A percentile compares a stretch with the other conserved stretches of the same genome.
Conservation (phyloP, 2,888 invertebrate genomes). For the Taphrorychus bicolor region DNA sequence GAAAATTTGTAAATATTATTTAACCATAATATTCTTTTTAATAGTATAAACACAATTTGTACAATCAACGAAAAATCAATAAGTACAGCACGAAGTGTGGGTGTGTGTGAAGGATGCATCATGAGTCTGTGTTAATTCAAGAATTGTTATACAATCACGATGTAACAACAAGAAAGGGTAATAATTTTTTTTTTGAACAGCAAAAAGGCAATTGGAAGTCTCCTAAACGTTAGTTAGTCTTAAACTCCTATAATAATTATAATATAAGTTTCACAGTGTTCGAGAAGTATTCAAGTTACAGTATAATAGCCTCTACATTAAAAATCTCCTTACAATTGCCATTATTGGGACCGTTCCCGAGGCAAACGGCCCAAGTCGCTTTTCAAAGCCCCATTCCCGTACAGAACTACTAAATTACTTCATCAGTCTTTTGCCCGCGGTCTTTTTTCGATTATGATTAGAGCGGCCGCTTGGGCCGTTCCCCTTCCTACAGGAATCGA, state of each 20-base stretch:
- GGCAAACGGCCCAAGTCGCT: neutral
- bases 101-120: conserved; percentile 66
- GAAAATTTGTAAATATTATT: conserved; percentile 47
- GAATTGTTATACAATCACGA: neutral
- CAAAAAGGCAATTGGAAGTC: conserved; percentile 4
- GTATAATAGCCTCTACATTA: neutral
- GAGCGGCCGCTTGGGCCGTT: too few species aligned
- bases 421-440: neutral
- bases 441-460: too few species aligned
- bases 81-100: conserved; percentile 71
- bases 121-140: conserved; percentile 45
- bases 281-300: neutral
- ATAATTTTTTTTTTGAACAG: too few species aligned
- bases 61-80: conserved; percentile 68
- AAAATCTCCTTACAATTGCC: neutral
- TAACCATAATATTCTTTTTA: conserved; percentile 49
- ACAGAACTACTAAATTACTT: too few species aligned
- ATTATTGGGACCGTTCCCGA: neutral
- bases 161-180: too few species aligned
- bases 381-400: too few species aligned
- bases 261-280: neutral
- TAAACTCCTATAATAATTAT: neutral
- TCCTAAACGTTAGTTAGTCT: conserved; percentile 1
- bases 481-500: neutral
- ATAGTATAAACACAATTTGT: conserved; percentile 70